Base-by-base conservation (phyloP, 64 coral and sea anemone species). In the Acropora yongei region DNA sequence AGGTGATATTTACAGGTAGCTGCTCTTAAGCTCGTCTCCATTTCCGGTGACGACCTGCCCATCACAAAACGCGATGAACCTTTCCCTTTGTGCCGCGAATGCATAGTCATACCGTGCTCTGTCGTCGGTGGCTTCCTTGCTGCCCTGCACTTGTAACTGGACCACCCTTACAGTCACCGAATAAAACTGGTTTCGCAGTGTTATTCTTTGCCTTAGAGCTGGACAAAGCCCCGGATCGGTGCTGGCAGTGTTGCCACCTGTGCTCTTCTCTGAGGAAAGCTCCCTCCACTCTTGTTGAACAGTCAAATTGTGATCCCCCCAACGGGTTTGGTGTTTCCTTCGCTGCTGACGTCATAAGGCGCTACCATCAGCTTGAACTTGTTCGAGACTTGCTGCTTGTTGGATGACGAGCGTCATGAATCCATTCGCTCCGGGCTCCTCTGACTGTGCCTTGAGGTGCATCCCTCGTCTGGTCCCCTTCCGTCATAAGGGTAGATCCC, bases 401-500 rank as follows among this genome's bases (percentile, higher is more conserved):
- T 87, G 10, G 14, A 18, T 88, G 86, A 76, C 8, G 73, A 78
- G 57, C 0, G 51, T 10, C 87, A 41, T 17, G 74, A 89, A 0
- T 75, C 75, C 44, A 45, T 89, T 55, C 40, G 75, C 41, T 47
- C 46, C 1, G 74, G 68, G 42, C 87, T 89, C 74, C 67, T 74
- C 48, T 73, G 49, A 19, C 7, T 89, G 47, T 66, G 68, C 55
- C 47, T 78, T 51, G 87, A 89, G 49, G 30, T 89, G 17, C 17
- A 55, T 10, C 87, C 87, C 44, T 7, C 78, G 47, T n/a, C 68
- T 44, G 74, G 74, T 41, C 74, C 53, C 68, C 8, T 47, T 49
- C 75, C 42, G 41, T 89, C 72, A 89, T 89, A 19, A 50, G 87
- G 18, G 87, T 89, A 78, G 87, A 89, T 78, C 87, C 75, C 40